These are phyloP conservation scores for Diadophis punctatus DNA, from an alignment of 2,113 vertebrate genomes.

Conservation along the genomic window DNA sequence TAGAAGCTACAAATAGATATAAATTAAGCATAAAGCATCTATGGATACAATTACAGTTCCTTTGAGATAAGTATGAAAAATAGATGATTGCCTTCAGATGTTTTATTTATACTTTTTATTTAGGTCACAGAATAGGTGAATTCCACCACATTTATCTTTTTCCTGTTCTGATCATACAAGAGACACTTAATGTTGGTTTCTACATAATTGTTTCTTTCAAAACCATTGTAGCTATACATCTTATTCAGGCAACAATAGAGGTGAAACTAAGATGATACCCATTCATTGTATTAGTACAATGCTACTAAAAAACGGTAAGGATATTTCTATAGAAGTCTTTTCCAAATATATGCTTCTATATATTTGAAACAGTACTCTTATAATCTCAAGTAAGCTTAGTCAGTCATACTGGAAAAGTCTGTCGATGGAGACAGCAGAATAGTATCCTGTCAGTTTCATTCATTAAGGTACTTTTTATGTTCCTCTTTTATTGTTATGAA, in stretches of 20 bases:
- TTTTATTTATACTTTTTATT: slow-evolving; percentile 22
- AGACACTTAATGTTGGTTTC: not conserved
- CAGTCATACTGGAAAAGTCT: not conserved
- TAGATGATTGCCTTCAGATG: slow-evolving; percentile 9
- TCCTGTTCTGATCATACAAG: not conserved
- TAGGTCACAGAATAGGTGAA: slow-evolving; percentile 5
- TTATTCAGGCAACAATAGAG: not conserved
- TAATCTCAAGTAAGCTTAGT: not conserved
- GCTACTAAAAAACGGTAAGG: not conserved
- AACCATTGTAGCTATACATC: slow-evolving; percentile 1
- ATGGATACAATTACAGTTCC: not conserved
- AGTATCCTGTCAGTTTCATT: not conserved
- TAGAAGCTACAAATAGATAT: not conserved
- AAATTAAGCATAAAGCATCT: not conserved
- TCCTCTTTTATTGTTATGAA: not conserved
- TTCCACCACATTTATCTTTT: too few species aligned
- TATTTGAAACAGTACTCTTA: not conserved
- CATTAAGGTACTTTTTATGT: not conserved
- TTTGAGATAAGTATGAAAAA: slow-evolving; percentile 15
- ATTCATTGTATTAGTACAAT: not conserved
- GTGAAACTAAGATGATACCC: not conserved
- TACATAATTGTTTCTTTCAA: slow-evolving; percentile 8
- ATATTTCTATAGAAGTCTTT: not conserved
- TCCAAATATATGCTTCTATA: not conserved
- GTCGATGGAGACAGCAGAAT: not conserved